Base-by-base conservation (phyloP, 1,140 invertebrate genomes). In the Arion vulgaris region DNA sequence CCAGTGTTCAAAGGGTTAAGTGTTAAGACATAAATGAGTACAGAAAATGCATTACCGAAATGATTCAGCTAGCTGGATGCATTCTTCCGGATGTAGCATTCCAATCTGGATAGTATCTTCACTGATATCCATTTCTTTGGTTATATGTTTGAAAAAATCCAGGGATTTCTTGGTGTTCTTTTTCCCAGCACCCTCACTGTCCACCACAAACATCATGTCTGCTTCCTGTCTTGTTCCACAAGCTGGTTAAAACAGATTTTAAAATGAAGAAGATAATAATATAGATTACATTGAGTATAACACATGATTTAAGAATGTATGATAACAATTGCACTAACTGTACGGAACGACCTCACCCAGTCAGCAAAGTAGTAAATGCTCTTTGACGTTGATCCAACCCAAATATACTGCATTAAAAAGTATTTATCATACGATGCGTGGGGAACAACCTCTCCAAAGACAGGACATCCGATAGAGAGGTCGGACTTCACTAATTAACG, bases 161-260 rank as follows among this genome's bases (percentile, higher is more conserved):
- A 89, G 39, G 15, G 84, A 75, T 49, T 87, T 88, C 51, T 86
- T 85, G 1, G 87, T 88, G 77, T 89, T 88, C 51, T 80, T 86
- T 75, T 81, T 83, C 2, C 88, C 88, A 34, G 88, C 88, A 80
- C 87, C 89, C 23, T 84, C 85, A 62, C 88, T 88, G 84, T 90
- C 89, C 83, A 89, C 77, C 32, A 89, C 84, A 80, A 90, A 89
- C 87, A 89, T 88, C 41, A 90, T 84, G 69, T 90, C 89, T 4
- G 89, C 88, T 73, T 87, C 85, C 69, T 90, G 88, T 69, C 87
- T 83, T 26, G 83, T 85, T 1, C 89, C 89, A 74, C 89, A 90
- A 49, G 86, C 89, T 90, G 85, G 0, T 78, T 76, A 57, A 32
- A 41, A 15, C 26, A 9, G 19, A 49, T 36, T 41, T n/a, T 71